Evolutionary conservation across 2,797 vertebrate species (phyloP).

Genomic region (Tapera naevia): DNA sequence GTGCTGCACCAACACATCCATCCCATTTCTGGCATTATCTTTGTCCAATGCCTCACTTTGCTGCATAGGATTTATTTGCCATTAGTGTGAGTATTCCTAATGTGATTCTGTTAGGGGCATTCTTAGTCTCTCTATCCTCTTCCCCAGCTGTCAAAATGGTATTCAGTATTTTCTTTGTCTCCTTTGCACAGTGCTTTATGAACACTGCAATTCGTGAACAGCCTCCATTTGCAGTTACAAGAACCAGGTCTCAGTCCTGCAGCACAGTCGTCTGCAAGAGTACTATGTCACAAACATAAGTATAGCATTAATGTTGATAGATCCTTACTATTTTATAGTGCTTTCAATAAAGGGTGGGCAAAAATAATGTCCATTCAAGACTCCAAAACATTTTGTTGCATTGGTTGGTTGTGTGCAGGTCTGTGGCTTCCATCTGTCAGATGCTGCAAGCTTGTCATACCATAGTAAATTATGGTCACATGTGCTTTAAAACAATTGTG

Average conservation of each 20-base stretch:
- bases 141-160: neutral
- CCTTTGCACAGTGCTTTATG: neutral
- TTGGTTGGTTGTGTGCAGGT: neutral
- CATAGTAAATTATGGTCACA: neutral
- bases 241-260: neutral
- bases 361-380: neutral
- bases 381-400: neutral
- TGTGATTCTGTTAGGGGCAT: neutral
- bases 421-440: neutral
- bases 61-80: neutral
- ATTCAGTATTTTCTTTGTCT: neutral
- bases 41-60: neutral
- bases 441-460: neutral
- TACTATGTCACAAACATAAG: neutral
- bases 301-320: neutral
- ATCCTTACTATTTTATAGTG: neutral
- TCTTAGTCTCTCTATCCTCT: neutral
- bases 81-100: neutral
- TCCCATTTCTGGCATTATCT: neutral
- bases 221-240: neutral
- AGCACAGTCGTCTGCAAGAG: neutral
- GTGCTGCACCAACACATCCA: rapidly evolving
- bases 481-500: neutral
- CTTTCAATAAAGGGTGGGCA: neutral
- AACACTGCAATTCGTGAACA: neutral